Percentiles rank a stretch among this genome's conserved stretches.
These are phyloP conservation scores for Drosophila truncata DNA, from an alignment of 1,140 invertebrate genomes.

Conservation along the genomic window DNA sequence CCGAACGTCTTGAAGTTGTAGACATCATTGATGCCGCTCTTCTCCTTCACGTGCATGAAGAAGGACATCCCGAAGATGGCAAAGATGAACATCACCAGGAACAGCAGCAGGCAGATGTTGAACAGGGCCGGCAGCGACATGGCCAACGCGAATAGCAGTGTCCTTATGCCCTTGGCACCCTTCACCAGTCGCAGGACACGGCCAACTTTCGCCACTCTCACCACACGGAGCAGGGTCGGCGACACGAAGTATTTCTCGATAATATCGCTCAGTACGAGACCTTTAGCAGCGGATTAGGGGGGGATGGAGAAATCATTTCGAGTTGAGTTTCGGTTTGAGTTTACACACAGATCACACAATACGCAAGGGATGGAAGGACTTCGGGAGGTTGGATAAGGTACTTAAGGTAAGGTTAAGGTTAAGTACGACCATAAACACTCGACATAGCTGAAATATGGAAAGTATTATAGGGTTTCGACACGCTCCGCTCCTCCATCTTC, in stretches of 20 bases:
- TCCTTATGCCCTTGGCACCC: slow-evolving; percentile 98
- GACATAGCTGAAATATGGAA: slow-evolving; percentile 75
- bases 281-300: slow-evolving; percentile 76
- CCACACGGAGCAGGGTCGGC: slow-evolving; percentile 97
- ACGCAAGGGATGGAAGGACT: not conserved
- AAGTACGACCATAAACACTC: slow-evolving; percentile 29
- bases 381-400: not conserved
- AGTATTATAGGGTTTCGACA: slow-evolving; percentile 65
- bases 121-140: slow-evolving; percentile 99
- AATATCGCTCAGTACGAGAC: slow-evolving; percentile 97
- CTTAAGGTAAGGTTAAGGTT: slow-evolving; percentile 1
- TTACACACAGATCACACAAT: slow-evolving; percentile 14
- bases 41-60: slow-evolving; percentile 98
- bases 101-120: slow-evolving; percentile 99
- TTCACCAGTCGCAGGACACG: slow-evolving; percentile 98
- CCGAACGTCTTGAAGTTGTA: slow-evolving; percentile 99
- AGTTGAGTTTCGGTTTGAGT: slow-evolving; percentile 26
- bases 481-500: slow-evolving; percentile 38
- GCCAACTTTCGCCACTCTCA: slow-evolving; percentile 98
- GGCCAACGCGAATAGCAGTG: slow-evolving; percentile 97
- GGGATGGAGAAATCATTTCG: slow-evolving; percentile 27
- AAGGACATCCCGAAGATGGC: slow-evolving; percentile 99
- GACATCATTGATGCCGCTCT: slow-evolving; percentile 97
- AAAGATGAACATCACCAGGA: slow-evolving; percentile 99
- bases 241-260: slow-evolving; percentile 99